Percentiles rank a stretch among this genome's conserved stretches.
phyloP scores from a whole-genome alignment of 2,888 invertebrate species.

The Mesorhabditis sp. region DNA sequence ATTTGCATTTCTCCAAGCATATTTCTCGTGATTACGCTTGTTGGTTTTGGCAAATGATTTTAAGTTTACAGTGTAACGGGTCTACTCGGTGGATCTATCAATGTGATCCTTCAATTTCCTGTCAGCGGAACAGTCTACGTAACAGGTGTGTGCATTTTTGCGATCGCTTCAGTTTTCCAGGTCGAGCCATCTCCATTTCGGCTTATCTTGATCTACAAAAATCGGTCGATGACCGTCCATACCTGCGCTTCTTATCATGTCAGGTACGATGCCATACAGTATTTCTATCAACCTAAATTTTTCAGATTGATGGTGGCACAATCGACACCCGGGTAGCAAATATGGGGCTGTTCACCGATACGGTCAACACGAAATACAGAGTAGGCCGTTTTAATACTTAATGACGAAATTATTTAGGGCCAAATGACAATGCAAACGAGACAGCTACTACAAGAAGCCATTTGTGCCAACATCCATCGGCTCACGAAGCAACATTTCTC shows the following conservation, averaged over 20 bases:
- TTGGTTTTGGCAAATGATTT: no score
- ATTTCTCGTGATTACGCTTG: no score
- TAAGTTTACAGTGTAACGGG: constrained; percentile 32
- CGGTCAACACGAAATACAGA: constrained; percentile 48
- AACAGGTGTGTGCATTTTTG: constrained; percentile 23
- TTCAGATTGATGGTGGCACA: constrained; percentile 30
- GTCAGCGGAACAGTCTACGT: constrained; percentile 36
- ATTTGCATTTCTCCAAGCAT: no score
- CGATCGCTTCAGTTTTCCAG: constrained; percentile 18
- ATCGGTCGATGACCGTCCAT: constrained; percentile 43
- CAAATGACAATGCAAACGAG: constrained; percentile 33
- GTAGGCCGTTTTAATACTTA: constrained; percentile 17
- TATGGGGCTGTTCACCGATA: constrained; percentile 54
- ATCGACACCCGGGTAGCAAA: constrained; percentile 46
- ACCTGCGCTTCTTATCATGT: constrained; percentile 37
- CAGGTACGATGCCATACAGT: not conserved
- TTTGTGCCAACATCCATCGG: constrained; percentile 40
- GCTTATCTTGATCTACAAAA: constrained; percentile 41
- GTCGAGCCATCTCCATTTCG: constrained; percentile 36
- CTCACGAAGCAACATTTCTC: constrained; percentile 42
- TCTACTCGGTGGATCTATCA: constrained; percentile 38
- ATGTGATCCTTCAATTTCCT: constrained; percentile 39
- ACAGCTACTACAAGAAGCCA: constrained; percentile 35
- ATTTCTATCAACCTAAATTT: not conserved
- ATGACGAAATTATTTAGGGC: constrained; percentile 22